phyloP scores from a whole-genome alignment of 1,140 invertebrate genomes.

The Sitobion miscanthi region DNA sequence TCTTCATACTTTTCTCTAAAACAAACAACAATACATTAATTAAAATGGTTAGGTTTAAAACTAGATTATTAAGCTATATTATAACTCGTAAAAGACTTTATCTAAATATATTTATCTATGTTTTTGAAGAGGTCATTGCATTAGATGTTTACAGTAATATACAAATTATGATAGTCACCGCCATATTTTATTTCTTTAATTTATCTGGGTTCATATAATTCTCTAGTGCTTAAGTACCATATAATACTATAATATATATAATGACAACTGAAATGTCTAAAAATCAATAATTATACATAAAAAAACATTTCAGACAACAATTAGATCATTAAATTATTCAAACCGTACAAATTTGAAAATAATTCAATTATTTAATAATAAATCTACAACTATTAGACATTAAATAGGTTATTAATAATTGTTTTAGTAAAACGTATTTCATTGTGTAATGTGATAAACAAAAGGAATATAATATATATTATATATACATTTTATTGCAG shows the following conservation, averaged over 20 bases:
- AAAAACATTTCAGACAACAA: neutral
- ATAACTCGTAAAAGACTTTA: neutral
- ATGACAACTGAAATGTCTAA: neutral
- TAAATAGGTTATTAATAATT: neutral
- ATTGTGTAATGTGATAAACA: neutral
- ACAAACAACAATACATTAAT: conserved; percentile 61
- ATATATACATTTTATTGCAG: neutral
- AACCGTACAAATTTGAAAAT: neutral
- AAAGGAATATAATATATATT: neutral
- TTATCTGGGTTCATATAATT: conserved; percentile 10
- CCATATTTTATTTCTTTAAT: neutral
- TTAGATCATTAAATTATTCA: neutral
- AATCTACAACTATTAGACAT: neutral
- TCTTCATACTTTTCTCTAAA: conserved; percentile 84
- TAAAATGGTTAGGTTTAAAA: neutral
- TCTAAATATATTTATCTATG: neutral
- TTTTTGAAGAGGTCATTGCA: conserved; percentile 10
- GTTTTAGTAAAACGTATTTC: neutral
- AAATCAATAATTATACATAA: neutral
- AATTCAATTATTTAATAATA: neutral
- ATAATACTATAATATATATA: neutral
- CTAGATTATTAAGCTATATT: neutral
- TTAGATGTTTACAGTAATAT: neutral
- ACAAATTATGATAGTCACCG: neutral
- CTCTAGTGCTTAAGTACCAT: neutral